Evolutionary conservation across 2,113 vertebrate genomes (phyloP), one percentile per base, ranked within the genome.

Genomic region (Bos taurus): DNA sequence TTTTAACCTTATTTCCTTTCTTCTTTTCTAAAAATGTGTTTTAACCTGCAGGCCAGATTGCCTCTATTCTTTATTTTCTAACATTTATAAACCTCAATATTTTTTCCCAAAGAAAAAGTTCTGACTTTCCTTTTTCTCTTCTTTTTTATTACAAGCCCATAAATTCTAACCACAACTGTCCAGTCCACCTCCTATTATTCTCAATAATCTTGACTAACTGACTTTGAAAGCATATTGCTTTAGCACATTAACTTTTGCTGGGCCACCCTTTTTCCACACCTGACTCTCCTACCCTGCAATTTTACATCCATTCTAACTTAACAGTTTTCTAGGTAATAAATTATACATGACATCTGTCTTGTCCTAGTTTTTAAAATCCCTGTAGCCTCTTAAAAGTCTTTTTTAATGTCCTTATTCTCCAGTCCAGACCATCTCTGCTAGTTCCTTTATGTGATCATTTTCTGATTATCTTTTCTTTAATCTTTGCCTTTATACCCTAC

Each of bases 201-300:
- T 87, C 95, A 83, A 94, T 97, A 94, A 91, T 94, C 95, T 62
- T 94, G 91, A 88, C 84, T 85, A 91, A 97, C 90, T 92, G 94
- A 97, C 93, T 97, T 93, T 91, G 94, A 95, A 97, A 97, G 97
- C 97, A 94, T 90, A 97, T 95, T 95, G 97, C 94, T 97, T 97
- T 96, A 97, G 95, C 94, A 91, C 88, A 95, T 95, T 98, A 97
- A 97, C 92, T 97, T 97, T 95, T 64, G 74, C 91, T 80, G 48
- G 91, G 74, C 8, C 46, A 94, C 88, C 54, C 97, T 97, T 92
- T 88, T 7, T 62, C 74, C 50, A 98, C 67, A 97, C 88, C 88
- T 96, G 90, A 96, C 56, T 97, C 88, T 94, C 78, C 67, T 96
- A 90, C 60, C 85, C 82, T 94, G 46, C 83, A 97, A 97, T 97